A percentile compares a stretch with the other conserved stretches of the same genome.
Evolutionary conservation across 2,113 vertebrate genomes (phyloP).

Genomic region (Centropus unirufus): DNA sequence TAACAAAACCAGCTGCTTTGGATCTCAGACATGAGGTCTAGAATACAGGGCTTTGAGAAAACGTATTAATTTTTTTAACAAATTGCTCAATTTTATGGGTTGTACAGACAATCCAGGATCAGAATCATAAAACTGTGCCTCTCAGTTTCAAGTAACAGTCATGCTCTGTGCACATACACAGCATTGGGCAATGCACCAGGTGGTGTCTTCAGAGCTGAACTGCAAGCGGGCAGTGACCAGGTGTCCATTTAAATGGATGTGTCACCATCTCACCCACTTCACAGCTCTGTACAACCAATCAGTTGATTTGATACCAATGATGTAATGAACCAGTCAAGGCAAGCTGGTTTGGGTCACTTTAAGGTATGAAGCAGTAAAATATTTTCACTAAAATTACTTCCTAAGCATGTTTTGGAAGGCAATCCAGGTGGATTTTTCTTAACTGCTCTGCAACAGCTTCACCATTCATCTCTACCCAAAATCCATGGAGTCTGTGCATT

Average conservation of each 20-base stretch:
- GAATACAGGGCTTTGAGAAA: neutral
- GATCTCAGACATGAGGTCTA: neutral
- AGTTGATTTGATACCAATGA: neutral
- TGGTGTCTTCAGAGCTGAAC: neutral
- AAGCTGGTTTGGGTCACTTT: neutral
- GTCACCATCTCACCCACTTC: neutral
- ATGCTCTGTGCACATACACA: fast-evolving
- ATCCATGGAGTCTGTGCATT: neutral
- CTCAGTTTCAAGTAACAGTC: neutral
- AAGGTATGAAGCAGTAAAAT: neutral
- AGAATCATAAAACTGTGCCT: neutral
- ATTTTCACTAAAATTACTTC: neutral
- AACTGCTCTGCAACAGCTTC: neutral
- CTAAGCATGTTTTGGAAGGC: neutral
- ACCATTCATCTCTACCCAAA: neutral
- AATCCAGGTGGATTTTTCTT: neutral
- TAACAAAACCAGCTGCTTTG: neutral
- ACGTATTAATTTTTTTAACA: neutral
- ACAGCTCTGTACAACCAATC: neutral
- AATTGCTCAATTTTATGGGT: neutral
- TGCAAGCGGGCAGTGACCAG: neutral
- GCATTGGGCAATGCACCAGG: fast-evolving
- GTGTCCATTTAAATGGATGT: too few relatives aligned
- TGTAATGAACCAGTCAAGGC: neutral
- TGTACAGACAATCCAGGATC: neutral